Evolutionary conservation across 2,888 invertebrate genomes (phyloP).

Genomic region (Leptarthrus brevirostris): DNA sequence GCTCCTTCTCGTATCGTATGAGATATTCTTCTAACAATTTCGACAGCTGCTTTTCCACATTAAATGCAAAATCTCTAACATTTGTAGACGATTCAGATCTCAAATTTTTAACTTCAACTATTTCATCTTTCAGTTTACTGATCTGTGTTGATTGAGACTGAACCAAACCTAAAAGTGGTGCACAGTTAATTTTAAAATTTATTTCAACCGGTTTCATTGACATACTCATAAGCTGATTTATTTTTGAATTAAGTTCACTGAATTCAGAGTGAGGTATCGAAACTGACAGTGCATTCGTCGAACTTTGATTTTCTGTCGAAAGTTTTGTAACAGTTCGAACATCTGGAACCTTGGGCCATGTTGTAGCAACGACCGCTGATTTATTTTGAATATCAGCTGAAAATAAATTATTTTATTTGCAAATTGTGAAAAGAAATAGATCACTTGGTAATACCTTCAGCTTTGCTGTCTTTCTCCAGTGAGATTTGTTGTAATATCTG

Average conservation of each 20-base stretch:
- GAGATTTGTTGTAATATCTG: slow-evolving; percentile 12
- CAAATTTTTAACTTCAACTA: slow-evolving; percentile 60
- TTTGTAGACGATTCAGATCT: slow-evolving; percentile 49
- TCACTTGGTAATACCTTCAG: slow-evolving; percentile 1
- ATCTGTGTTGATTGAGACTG: slow-evolving; percentile 69
- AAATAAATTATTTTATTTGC: too few relatives aligned
- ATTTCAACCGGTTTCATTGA: slow-evolving; percentile 1
- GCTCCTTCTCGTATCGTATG: slow-evolving; percentile 64
- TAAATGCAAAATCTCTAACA: slow-evolving; percentile 61
- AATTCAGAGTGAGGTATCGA: slow-evolving; percentile 5
- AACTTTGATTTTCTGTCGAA: slow-evolving; percentile 63
- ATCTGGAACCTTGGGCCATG: slow-evolving; percentile 61
- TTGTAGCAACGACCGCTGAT: slow-evolving; percentile 48
- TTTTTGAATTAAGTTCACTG: slow-evolving; percentile 56
- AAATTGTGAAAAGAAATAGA: too few relatives aligned
- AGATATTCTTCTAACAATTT: slow-evolving; percentile 66
- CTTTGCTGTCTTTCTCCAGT: slow-evolving; percentile 7
- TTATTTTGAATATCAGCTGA: slow-evolving; percentile 4
- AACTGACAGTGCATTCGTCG: slow-evolving; percentile 58
- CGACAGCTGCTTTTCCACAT: slow-evolving; percentile 64
- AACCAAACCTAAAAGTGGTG: slow-evolving; percentile 66
- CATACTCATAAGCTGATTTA: slow-evolving; percentile 64
- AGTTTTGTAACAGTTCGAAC: slow-evolving; percentile 61
- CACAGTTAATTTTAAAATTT: too few relatives aligned
- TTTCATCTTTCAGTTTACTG: slow-evolving; percentile 66